These are phyloP conservation scores for Bradypus variegatus DNA, from an alignment of 2,797 vertebrate genomes.

Conservation along the genomic window DNA sequence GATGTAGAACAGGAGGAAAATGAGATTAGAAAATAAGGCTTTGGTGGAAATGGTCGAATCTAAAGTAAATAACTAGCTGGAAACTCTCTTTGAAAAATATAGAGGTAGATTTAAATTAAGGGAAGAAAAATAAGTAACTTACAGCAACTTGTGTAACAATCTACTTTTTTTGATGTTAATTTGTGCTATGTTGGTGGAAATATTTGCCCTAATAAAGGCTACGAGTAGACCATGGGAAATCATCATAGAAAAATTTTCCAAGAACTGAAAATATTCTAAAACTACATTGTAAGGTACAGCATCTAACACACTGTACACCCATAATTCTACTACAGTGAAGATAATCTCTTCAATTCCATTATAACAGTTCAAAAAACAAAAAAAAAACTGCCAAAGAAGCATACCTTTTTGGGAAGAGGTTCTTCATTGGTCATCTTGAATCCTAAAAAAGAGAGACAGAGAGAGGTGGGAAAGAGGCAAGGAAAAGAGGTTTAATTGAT, in stretches of 20 bases:
- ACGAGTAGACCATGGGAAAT: background rate
- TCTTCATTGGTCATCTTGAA: constrained; percentile 99
- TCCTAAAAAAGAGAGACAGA: constrained; percentile 67
- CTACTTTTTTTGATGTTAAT: background rate
- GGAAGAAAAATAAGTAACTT: constrained; percentile 18
- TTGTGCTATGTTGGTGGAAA: background rate
- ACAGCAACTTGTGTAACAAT: background rate
- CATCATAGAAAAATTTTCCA: background rate
- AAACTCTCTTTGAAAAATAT: background rate
- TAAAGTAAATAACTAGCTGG: background rate
- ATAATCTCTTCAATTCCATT: background rate
- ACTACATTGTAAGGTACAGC: background rate
- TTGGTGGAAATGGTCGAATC: background rate
- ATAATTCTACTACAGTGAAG: background rate
- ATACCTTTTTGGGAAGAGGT: constrained; percentile 98
- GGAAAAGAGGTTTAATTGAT: background rate
- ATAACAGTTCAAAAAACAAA: background rate
- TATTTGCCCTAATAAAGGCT: background rate
- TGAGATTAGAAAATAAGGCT: background rate
- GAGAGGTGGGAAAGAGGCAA: background rate
- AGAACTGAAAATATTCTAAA: constrained; percentile 11
- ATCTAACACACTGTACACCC: background rate
- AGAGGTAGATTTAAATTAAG: background rate
- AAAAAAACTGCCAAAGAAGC: constrained; percentile 29
- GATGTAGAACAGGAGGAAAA: background rate